Base-by-base conservation (phyloP, 2,113 vertebrate species). In the Geothlypis trichas region DNA sequence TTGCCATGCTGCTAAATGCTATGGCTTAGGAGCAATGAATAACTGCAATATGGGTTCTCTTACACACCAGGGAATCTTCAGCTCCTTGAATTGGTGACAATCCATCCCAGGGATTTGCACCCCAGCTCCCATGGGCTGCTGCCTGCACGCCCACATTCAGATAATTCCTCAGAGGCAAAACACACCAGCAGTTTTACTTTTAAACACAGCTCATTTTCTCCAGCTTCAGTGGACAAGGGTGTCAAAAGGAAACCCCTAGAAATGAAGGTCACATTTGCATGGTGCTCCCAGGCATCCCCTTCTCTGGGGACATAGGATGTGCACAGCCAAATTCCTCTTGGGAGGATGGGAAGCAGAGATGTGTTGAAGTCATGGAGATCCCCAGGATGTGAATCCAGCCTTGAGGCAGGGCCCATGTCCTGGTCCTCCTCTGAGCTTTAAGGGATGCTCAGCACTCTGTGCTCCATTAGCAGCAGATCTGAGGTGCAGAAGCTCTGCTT, bases 81-180 rank as follows among this genome's bases (percentile, higher is more conserved):
- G 51, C 27, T 88, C 41, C 37, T 49, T 15, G 37, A 89, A 59
- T 19, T 46, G 41, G 44, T 2, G 1, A n/a, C 75, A 86, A 84
- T 73, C 47, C 11, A 9, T 18, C 49, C 57, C 47, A 81, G 39
- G n/a, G 44, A 77, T 86, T 59, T 79, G 28, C 31, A 65, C 15
- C 37, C 61, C 2, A 11, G 31, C 12, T 68, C 41, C 68, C 3
- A 0, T 1, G 2, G 54, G 62, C 61, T 79, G 49, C 57, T 72
- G 37, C 21, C 67, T 46, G 39, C 67, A 57, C 0, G 0, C 8
- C 47, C 3, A 5, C 2, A 0, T 73, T 44, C 4, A 0, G 22
- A 8, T 33, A 62, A 51, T 42, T 89, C 61, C 39, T 55, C 9
- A 5, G 24, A 74, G 59, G 59, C 46, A 77, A 61, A 76, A 78